phyloP scores from a whole-genome alignment of 2,888 invertebrate species.

The Caenorhabditis drosophilae region DNA sequence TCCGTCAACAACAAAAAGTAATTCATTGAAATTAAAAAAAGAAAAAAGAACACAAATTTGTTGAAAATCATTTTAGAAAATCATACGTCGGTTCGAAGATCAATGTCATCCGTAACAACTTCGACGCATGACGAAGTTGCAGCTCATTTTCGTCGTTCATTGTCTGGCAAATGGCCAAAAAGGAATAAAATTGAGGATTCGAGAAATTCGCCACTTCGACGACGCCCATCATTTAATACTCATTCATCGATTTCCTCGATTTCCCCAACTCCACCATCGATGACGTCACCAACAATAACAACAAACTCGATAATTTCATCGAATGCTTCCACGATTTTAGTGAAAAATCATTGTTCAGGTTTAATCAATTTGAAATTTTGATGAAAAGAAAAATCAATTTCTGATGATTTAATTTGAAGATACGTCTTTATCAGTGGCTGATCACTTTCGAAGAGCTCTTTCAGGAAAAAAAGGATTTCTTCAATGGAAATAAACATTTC shows the following conservation, averaged over 20 bases:
- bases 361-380: neutral
- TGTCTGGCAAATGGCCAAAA: slow-evolving; percentile 49
- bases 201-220: slow-evolving; percentile 42
- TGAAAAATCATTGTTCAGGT: slow-evolving; percentile 10
- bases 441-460: slow-evolving; percentile 44
- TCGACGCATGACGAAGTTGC: slow-evolving; percentile 33
- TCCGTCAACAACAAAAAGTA: too few relatives aligned
- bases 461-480: slow-evolving; percentile 35
- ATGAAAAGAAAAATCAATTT: neutral
- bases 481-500: slow-evolving; percentile 14
- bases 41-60: too few relatives aligned
- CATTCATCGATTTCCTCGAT: slow-evolving; percentile 34
- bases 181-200: slow-evolving; percentile 33
- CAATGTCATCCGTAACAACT: slow-evolving; percentile 32
- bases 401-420: slow-evolving; percentile 19
- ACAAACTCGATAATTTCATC: neutral
- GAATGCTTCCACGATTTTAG: neutral
- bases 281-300: slow-evolving; percentile 5
- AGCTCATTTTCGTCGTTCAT: slow-evolving; percentile 39
- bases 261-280: slow-evolving; percentile 21
- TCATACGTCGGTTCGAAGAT: slow-evolving; percentile 30
- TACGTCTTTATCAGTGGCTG: slow-evolving; percentile 38
- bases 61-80: slow-evolving; percentile 15
- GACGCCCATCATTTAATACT: slow-evolving; percentile 45
- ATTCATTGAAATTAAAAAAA: too few relatives aligned